A percentile compares a stretch with the other conserved stretches of the same genome.
These are phyloP conservation scores for Agraylea sexmaculata DNA, from an alignment of 1,140 invertebrate species.

Conservation along the genomic window DNA sequence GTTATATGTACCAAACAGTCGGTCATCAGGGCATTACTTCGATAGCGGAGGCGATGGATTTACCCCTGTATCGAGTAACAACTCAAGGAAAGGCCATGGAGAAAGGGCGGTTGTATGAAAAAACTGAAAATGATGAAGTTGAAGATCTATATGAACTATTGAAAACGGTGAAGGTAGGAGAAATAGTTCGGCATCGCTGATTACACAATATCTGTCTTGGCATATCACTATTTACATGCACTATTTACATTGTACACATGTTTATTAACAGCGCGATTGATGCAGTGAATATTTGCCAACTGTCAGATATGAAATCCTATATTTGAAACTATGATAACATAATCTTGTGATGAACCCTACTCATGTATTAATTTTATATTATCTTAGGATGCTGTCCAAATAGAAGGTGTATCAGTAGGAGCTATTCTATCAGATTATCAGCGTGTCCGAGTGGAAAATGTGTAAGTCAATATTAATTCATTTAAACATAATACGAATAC, in stretches of 20 bases:
- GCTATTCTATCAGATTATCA: slow-evolving; percentile 98
- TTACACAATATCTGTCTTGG: slow-evolving; percentile 7
- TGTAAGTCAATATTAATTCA: slow-evolving; percentile 57
- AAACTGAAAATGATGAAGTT: slow-evolving; percentile 91
- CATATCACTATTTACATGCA: slow-evolving; percentile 3
- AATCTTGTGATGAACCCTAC: too few species aligned
- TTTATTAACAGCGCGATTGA: too few species aligned
- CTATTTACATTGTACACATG: too few species aligned
- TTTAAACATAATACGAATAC: too few species aligned
- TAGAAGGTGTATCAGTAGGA: slow-evolving; percentile 90
- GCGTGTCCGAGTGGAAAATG: slow-evolving; percentile 92
- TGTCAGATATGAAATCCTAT: too few species aligned
- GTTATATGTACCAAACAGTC: slow-evolving; percentile 99
- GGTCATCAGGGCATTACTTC: slow-evolving; percentile 88
- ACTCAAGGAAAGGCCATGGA: slow-evolving; percentile 73
- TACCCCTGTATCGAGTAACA: slow-evolving; percentile 78
- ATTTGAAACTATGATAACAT: too few species aligned
- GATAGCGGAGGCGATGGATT: slow-evolving; percentile 85
- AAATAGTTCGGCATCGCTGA: too few species aligned
- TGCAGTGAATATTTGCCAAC: too few species aligned
- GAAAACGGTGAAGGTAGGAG: slow-evolving; percentile 66
- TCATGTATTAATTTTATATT: slow-evolving; percentile 17
- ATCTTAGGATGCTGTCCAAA: slow-evolving; percentile 60
- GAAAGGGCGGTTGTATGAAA: slow-evolving; percentile 72
- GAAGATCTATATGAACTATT: slow-evolving; percentile 91